Base-by-base conservation (phyloP, 2,888 invertebrate species). In the Tanypteryx hageni region DNA sequence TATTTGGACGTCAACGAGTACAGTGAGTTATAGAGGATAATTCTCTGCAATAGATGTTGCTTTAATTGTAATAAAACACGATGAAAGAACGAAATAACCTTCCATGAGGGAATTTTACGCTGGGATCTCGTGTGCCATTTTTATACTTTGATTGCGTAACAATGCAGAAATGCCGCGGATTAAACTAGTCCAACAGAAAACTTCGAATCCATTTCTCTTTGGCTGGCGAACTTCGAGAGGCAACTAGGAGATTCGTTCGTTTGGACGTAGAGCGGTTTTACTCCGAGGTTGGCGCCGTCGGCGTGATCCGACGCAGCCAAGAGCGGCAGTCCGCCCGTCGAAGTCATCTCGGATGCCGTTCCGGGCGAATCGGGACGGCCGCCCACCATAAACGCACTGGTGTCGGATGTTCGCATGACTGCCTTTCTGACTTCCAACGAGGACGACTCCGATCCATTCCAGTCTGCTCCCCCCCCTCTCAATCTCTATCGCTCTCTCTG, bases 391-490 rank as follows among this genome's bases (percentile, higher is more conserved):
- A 86, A 86, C 86, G 86, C 61, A 31, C 27, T 14, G n/a, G 64
- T 64, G 89, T 89, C 89, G 89, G 89, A 89, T 89, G 44, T 89
- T 68, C 89, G 89, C 89, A 68, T 89, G 89, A 44, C 89, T 89
- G 89, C 89, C 68, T 61, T 31, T 76, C 76, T 58, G 85, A 27
- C 85, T 85, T 58, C 58, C 85, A 44, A 59, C 85, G 59, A 27
- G 85, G 85, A 68, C 68, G 27, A 76, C 22, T 76, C 18, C 61
- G n/a, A 89, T 89, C 64, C 64, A 68, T 64, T 68, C 89, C 59
- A 27, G 58, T 86, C 86, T 14, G 57, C 83, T 27, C 56, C 57
- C 57, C 18, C 44, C 57, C 56, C 83, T 16, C 56, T 57, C 83
- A 56, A n/a, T 61, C 86, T 56, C 76, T 76, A 76, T 76, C 76